These are phyloP conservation scores for Chionoecetes opilio DNA, from an alignment of 1,140 invertebrate species.

Conservation along the genomic window DNA sequence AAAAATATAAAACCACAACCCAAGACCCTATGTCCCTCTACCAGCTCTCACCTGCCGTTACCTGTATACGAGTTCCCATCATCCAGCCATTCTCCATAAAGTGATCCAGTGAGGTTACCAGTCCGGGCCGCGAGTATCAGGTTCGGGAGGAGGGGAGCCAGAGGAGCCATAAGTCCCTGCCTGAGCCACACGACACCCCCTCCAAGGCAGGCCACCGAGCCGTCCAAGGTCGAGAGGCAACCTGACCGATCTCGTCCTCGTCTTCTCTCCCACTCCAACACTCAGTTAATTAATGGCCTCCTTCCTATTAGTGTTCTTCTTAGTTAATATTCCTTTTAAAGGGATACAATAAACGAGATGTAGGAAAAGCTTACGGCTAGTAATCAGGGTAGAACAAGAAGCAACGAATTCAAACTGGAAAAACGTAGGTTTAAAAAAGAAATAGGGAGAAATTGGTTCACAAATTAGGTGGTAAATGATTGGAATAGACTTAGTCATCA, in stretches of 20 bases:
- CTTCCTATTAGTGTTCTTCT: background rate
- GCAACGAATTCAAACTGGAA: too few relatives aligned
- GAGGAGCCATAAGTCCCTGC: constrained; percentile 10
- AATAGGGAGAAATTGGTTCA: too few relatives aligned
- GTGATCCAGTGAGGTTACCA: background rate
- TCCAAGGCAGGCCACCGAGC: background rate
- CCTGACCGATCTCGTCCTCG: background rate
- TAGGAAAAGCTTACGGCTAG: too few relatives aligned
- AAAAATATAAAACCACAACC: too few relatives aligned
- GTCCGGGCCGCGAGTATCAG: background rate
- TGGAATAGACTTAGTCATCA: too few relatives aligned
- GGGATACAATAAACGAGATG: too few relatives aligned
- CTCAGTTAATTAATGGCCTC: constrained; percentile 29
- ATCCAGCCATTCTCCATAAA: background rate
- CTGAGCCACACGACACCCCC: background rate
- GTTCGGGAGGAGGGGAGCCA: background rate
- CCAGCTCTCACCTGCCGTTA: background rate
- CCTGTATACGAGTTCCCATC: constrained; percentile 5
- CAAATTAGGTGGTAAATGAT: too few relatives aligned
- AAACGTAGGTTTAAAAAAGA: too few relatives aligned
- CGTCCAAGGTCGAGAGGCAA: constrained; percentile 3
- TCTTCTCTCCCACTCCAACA: background rate
- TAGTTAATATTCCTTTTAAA: background rate
- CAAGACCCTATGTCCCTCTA: background rate
- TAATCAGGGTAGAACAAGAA: too few relatives aligned